Percentiles rank a stretch among this genome's conserved stretches.
These are phyloP conservation scores for Lamellibrachia satsuma DNA, from an alignment of 2,888 invertebrate species.

Conservation along the genomic window DNA sequence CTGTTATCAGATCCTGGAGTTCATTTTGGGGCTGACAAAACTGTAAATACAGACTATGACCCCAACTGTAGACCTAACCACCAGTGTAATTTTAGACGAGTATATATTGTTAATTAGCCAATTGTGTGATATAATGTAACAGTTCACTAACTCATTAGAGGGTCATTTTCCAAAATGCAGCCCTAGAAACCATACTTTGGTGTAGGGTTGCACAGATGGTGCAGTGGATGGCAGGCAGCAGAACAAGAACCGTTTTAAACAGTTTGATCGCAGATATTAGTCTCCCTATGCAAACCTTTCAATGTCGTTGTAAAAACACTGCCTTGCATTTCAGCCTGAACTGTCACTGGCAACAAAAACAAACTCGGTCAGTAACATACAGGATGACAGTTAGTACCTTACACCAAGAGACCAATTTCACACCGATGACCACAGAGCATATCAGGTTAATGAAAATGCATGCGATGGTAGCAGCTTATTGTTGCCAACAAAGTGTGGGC, in stretches of 20 bases:
- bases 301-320: neutral
- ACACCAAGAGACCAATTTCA: neutral
- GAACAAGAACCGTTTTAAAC: neutral
- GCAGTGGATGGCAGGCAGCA: neutral
- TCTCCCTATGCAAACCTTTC: neutral
- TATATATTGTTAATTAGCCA: neutral
- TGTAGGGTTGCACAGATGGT: neutral
- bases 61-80: neutral
- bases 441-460: neutral
- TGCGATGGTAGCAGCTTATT: neutral
- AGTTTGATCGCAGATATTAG: neutral
- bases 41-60: neutral
- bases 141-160: neutral
- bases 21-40: neutral
- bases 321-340: neutral
- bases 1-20: neutral
- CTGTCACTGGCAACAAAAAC: neutral
- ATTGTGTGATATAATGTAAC: slow-evolving; percentile 5
- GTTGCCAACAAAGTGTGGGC: neutral
- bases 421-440: neutral
- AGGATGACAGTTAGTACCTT: neutral
- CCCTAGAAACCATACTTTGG: neutral
- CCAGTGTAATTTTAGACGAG: neutral
- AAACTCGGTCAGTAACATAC: neutral
- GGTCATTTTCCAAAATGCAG: slow-evolving; percentile 10